Evolutionary conservation across 2,888 invertebrate species (phyloP).

Genomic region (Proisotoma minuta): DNA sequence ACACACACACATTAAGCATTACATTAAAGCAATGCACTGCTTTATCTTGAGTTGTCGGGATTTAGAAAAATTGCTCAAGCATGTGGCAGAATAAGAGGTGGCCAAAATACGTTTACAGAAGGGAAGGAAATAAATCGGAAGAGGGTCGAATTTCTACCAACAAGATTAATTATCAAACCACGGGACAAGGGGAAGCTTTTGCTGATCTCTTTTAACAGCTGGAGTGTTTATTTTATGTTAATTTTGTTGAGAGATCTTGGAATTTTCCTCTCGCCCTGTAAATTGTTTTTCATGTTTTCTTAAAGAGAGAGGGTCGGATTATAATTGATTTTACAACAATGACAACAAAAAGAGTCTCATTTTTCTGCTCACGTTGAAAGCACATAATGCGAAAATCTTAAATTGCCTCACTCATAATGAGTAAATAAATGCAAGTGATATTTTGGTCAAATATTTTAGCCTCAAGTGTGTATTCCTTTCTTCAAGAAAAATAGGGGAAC

Average conservation of each 20-base stretch:
- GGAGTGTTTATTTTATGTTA: slow-evolving; percentile 1
- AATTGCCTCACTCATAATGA: no score
- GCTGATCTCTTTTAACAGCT: not conserved
- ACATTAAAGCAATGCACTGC: no score
- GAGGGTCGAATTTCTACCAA: not conserved
- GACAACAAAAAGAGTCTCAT: no score
- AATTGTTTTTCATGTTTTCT: not conserved
- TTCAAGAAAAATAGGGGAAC: not conserved
- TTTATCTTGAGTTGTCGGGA: slow-evolving; percentile 17
- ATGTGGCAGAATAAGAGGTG: slow-evolving; percentile 16
- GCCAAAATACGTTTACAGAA: not conserved
- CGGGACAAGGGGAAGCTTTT: not conserved
- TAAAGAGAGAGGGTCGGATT: not conserved
- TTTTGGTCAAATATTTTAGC: no score
- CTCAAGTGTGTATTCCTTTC: no score
- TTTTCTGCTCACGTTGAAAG: no score
- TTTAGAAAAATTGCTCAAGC: slow-evolving; percentile 21
- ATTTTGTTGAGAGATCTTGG: not conserved
- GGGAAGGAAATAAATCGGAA: no score
- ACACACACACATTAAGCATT: slow-evolving; percentile 17
- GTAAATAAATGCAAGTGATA: no score
- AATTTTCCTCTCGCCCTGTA: not conserved
- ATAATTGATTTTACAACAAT: not conserved
- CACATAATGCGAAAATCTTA: no score
- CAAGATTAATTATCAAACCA: slow-evolving; percentile 15